Percentiles rank a stretch among this genome's conserved stretches.
phyloP scores from a whole-genome alignment of 2,888 invertebrate species.

The Eledone cirrhosa region DNA sequence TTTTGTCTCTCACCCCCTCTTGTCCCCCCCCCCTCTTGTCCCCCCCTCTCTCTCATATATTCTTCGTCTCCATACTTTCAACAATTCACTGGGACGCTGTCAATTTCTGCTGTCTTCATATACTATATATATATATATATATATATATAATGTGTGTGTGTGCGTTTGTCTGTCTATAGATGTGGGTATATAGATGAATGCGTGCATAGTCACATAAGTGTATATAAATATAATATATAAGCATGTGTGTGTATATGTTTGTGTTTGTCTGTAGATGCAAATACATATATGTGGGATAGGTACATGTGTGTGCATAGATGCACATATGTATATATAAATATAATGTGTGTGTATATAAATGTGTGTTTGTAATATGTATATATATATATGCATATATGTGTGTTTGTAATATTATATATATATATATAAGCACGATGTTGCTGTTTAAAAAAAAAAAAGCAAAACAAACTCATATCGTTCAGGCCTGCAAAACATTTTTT shows the following conservation, averaged over 20 bases:
- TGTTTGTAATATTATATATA: background rate
- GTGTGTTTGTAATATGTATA: background rate
- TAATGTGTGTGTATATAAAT: background rate
- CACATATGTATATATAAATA: constrained; percentile 11
- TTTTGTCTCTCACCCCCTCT: too few species aligned
- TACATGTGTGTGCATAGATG: background rate
- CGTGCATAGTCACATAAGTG: too few species aligned
- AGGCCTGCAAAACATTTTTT: too few species aligned
- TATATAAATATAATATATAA: background rate
- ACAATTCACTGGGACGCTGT: too few species aligned
- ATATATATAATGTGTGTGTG: too few species aligned
- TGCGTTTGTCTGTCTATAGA: too few species aligned
- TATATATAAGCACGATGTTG: background rate
- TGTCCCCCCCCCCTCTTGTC: too few species aligned
- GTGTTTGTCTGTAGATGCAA: background rate
- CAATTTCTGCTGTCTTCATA: too few species aligned
- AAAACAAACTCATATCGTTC: background rate
- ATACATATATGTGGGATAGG: background rate
- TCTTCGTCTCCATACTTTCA: too few species aligned
- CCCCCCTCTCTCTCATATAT: too few species aligned
- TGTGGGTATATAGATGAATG: too few species aligned
- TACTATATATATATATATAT: too few species aligned
- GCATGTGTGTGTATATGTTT: background rate
- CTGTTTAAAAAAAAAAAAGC: background rate
- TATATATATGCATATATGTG: background rate